Evolutionary conservation across 2,113 vertebrate species (phyloP).

Genomic region (Channa argus): DNA sequence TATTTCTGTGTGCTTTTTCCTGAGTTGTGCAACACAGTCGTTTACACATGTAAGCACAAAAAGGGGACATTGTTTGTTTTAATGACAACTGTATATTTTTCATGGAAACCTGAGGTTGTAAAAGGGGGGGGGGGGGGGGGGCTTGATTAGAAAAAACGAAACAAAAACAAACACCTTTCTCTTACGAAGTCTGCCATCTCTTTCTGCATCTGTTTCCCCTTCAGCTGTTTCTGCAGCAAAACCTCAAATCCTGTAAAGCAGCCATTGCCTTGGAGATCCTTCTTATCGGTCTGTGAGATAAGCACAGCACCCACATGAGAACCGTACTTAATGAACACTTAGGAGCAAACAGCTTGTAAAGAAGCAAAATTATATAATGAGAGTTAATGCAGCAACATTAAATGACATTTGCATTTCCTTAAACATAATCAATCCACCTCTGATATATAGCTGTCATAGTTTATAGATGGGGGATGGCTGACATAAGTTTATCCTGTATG

Average conservation of each 20-base stretch:
- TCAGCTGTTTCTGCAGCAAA: slow-evolving; percentile 96
- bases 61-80: slow-evolving; percentile 51
- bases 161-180: slow-evolving; percentile 86
- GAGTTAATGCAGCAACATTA: background rate
- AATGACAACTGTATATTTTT: slow-evolving; percentile 39
- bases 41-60: slow-evolving; percentile 36
- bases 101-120: slow-evolving; percentile 48
- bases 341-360: background rate
- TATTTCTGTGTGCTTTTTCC: slow-evolving; percentile 44
- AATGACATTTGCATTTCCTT: background rate
- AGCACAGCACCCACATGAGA: slow-evolving; percentile 47
- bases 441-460: background rate
- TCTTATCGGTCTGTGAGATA: slow-evolving; percentile 89
- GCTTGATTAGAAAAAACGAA: background rate
- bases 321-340: slow-evolving; percentile 28
- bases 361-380: too few species aligned
- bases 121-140: background rate
- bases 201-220: slow-evolving; percentile 99
- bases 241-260: slow-evolving; percentile 94
- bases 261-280: slow-evolving; percentile 91
- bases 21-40: slow-evolving; percentile 53
- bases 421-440: background rate
- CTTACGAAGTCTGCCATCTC: slow-evolving; percentile 98
- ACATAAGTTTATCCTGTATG: too few species aligned
- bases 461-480: too few species aligned